phyloP scores from a whole-genome alignment of 2,888 invertebrate species.

The Ashinkailepas kermadecensis region DNA sequence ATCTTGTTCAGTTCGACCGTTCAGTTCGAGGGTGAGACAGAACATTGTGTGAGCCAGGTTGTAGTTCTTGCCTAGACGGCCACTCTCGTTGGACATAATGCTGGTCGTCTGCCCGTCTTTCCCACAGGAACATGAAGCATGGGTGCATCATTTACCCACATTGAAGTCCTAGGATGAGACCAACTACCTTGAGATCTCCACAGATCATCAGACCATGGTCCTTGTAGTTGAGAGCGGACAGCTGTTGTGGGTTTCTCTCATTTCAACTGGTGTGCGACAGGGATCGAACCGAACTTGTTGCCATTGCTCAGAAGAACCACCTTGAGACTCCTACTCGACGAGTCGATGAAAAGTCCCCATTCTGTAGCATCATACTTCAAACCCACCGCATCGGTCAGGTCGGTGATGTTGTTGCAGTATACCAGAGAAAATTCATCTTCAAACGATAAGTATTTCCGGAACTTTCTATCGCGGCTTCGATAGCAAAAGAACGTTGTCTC shows the following conservation, averaged over 20 bases:
- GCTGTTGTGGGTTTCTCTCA: too few species aligned
- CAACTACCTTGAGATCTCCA: conserved; percentile 21
- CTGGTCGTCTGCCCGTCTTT: conserved; percentile 24
- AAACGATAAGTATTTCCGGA: conserved; percentile 19
- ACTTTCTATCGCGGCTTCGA: background rate
- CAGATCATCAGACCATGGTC: too few species aligned
- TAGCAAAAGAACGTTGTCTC: too few species aligned
- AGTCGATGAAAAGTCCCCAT: conserved; percentile 17
- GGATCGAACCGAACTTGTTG: too few species aligned
- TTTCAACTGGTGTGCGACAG: too few species aligned
- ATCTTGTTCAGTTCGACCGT: too few species aligned
- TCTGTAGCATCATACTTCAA: conserved; percentile 23
- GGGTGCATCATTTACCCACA: conserved; percentile 25
- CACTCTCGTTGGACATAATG: conserved; percentile 23
- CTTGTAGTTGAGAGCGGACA: too few species aligned
- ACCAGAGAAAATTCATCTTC: conserved; percentile 21
- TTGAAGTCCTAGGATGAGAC: conserved; percentile 25
- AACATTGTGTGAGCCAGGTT: too few species aligned
- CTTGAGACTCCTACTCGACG: too few species aligned
- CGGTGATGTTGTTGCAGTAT: conserved; percentile 23
- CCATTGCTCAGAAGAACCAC: too few species aligned
- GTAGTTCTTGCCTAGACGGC: too few species aligned
- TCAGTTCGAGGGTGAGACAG: too few species aligned
- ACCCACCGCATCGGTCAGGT: conserved; percentile 16
- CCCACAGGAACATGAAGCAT: conserved; percentile 26